Percentiles rank a stretch among this genome's conserved stretches.
Conservation (phyloP, 2,888 invertebrate genomes). For the Neoitamus cyanurus region DNA sequence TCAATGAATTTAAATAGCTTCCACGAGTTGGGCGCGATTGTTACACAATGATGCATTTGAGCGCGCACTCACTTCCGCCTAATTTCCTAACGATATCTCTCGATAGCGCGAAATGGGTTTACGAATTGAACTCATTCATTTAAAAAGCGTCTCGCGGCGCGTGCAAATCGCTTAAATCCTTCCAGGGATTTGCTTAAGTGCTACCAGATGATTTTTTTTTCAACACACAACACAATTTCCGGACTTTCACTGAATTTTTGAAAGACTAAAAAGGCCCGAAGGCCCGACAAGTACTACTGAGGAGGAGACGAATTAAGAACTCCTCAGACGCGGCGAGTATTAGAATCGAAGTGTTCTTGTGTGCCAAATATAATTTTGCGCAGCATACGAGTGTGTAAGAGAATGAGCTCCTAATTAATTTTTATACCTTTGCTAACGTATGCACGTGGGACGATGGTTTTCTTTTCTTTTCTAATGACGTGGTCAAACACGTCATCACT, state of each 20-base stretch:
- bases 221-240: neutral
- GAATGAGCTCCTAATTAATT: slow-evolving; percentile 7
- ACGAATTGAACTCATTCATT: neutral
- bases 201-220: neutral
- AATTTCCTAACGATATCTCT: neutral
- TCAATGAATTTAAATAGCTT: slow-evolving; percentile 26
- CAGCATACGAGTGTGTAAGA: slow-evolving; percentile 11
- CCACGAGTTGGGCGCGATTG: neutral
- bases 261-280: slow-evolving; percentile 50
- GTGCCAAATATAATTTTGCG: slow-evolving; percentile 44
- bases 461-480: neutral
- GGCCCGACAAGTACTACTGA: slow-evolving; percentile 51
- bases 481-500: neutral
- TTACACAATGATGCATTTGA: slow-evolving; percentile 28
- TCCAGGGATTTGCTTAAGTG: neutral
- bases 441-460: neutral
- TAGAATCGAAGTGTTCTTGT: slow-evolving; percentile 22
- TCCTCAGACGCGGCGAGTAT: neutral
- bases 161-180: neutral
- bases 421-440: neutral
- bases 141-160: neutral
- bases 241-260: slow-evolving; percentile 5
- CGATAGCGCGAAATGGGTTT: neutral
- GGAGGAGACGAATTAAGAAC: slow-evolving; percentile 26
- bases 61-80: slow-evolving; percentile 24